A percentile compares a stretch with the other conserved stretches of the same genome.
Conservation (phyloP, 2,113 vertebrate species). For the Psittacus erithacus region DNA sequence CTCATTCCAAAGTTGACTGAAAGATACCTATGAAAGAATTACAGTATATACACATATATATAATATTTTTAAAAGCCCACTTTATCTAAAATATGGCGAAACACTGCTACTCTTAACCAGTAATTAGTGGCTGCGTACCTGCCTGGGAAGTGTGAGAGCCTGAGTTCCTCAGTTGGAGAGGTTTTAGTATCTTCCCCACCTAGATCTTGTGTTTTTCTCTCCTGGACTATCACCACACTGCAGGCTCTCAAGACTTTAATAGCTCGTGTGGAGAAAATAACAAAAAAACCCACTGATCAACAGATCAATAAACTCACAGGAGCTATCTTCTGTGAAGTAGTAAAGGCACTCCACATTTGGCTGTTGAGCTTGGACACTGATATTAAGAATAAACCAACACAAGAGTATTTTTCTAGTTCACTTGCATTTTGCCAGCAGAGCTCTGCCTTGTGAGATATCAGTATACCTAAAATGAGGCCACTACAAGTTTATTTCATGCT, state of each 20-base stretch:
- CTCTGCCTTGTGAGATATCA: neutral
- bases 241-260: neutral
- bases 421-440: neutral
- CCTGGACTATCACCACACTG: neutral
- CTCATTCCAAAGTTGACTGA: neutral
- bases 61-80: neutral
- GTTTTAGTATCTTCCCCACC: neutral
- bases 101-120: neutral
- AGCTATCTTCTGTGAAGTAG: neutral
- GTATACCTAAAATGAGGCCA: neutral
- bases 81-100: neutral
- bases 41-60: neutral
- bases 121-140: neutral
- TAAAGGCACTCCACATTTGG: neutral
- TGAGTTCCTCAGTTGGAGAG: neutral
- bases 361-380: neutral
- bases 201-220: neutral
- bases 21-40: neutral
- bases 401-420: neutral
- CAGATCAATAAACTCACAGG: neutral
- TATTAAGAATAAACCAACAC: neutral
- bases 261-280: neutral
- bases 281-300: accelerated
- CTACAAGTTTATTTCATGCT: neutral
- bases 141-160: neutral